Conservation (phyloP, 2,113 vertebrate genomes). For the Paraplagusia blochii region DNA sequence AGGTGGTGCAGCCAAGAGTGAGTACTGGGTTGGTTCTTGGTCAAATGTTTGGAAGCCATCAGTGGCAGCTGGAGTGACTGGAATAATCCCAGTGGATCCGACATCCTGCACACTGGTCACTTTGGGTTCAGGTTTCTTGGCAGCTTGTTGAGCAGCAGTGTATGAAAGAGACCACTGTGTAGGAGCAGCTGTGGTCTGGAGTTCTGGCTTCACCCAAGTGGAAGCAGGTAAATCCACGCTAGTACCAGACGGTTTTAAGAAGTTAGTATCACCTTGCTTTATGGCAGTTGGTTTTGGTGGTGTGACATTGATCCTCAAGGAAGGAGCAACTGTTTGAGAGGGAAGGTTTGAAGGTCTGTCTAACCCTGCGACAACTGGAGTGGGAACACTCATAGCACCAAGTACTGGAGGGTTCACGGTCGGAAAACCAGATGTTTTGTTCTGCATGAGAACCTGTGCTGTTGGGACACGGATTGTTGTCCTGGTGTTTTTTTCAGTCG, state of each 20-base stretch:
- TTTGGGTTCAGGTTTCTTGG: constrained; percentile 61
- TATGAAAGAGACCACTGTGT: constrained; percentile 20
- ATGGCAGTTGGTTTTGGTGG: constrained; percentile 41
- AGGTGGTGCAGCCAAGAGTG: constrained; percentile 78
- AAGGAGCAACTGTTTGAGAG: constrained; percentile 44
- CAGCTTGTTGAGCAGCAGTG: constrained; percentile 9
- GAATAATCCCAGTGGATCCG: constrained; percentile 51
- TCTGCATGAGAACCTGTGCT: constrained; percentile 15
- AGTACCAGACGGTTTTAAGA: constrained; percentile 52
- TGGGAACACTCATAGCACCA: constrained; percentile 17
- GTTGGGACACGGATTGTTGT: constrained; percentile 37
- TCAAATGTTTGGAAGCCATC: constrained; percentile 82
- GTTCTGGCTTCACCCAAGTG: constrained; percentile 35
- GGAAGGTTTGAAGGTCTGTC: constrained; percentile 46
- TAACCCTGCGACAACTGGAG: constrained; percentile 36
- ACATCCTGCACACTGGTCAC: constrained; percentile 49
- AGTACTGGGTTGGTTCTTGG: constrained; percentile 79
- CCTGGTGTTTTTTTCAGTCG: constrained; percentile 27
- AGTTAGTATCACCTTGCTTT: constrained; percentile 46
- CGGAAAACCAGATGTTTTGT: constrained; percentile 31
- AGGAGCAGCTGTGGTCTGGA: constrained; percentile 47
- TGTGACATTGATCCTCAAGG: constrained; percentile 39
- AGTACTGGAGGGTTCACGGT: constrained; percentile 16
- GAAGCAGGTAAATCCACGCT: constrained; percentile 36
- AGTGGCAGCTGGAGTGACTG: constrained; percentile 74